Evolutionary conservation across 2,888 invertebrate species (phyloP), one percentile per base, ranked within the genome.

Genomic region (Microdon myrmicae): DNA sequence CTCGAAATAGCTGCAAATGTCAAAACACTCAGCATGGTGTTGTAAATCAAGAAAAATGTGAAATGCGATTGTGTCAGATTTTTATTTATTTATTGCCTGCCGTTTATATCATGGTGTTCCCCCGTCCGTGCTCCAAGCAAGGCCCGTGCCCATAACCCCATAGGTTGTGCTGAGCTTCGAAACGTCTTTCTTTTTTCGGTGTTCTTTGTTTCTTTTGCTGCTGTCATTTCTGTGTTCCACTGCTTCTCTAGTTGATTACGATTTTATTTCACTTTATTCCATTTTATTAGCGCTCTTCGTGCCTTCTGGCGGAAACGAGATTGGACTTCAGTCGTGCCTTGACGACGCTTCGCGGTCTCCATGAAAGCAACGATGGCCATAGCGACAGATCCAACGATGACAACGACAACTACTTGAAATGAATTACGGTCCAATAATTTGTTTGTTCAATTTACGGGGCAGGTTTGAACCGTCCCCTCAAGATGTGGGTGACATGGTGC

Each of bases 11-110:
- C 44, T 49, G 56, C 61, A 49, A 61, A 48, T 61, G 56, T 56
- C 61, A 56, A 49, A 54, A 60, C 37, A 48, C 43, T 48, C 43
- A 38, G 55, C 23, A 20, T 41, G 44, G 38, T 39, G 44, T 44
- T 49, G 56, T 61, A 61, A 61, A 61, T 61, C 61, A 61, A 56
- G 39, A 55, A 44, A 56, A 60, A 54, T 55, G 37, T 55, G 44
- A 61, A 56, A 56, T 49, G 49, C 56, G 56, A 56, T 61, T 61
- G 61, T 61, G 56, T 61, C 61, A 61, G 39, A 35, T 61, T 61
- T 61, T 49, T 56, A 61, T 61, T 61, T 49, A 61, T 61, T 61
- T 61, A 56, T 61, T 56, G 61, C 49, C 39, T 34, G 44, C 35
- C 55, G 49, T 25, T 61, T 45, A 34, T 41, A 56, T 61, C 45